Base-by-base conservation (phyloP, 2,113 vertebrate genomes). In the Chinchilla lanigera region DNA sequence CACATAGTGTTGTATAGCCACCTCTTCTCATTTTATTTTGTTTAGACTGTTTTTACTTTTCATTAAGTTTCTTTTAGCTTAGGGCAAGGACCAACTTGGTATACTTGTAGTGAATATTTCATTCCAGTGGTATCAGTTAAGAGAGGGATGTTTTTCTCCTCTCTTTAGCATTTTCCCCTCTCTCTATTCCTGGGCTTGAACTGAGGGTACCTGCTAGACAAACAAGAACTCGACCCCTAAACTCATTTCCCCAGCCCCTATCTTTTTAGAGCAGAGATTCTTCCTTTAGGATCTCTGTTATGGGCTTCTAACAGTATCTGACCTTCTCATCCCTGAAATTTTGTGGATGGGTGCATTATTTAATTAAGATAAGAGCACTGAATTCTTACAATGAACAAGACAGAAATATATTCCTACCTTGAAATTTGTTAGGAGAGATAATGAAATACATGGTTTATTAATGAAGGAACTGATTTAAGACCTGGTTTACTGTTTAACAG, bases 351-450 rank as follows among this genome's bases (percentile, higher is more conserved):
- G 9, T 60, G 30, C 54, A 35, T 89, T 95, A 58, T 78, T 96
- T 91, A 41, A 65, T 80, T 92, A 85, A 86, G n/a, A 96, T 91
- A 85, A 77, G 17, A 96, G 95, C 69, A 92, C 7, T 47, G n/a
- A 71, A 71, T 73, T 58, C 41, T 93, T 33, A 60, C 33, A 83
- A 0, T 85, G 92, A 82, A 85, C 47, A 86, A 60, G 83, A 85
- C 52, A 94, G 75, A 92, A 60, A 83, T 89, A 44, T 11, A 92
- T 93, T 82, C n/a, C 22, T 93, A 73, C 10, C 50, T 24, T 89
- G 33, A 90, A 96, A 65, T 93, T 92, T 97, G 44, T 81, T 91
- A 73, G n/a, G 60, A 35, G 13, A 96, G 26, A 47, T 88, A 65
- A 54, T 94, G 85, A 77, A 93, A 83, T 63, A 11, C 85, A 10